Evolutionary conservation across 1,140 invertebrate species (phyloP), one percentile per base, ranked within the genome.

Genomic region (Ostrea denselamellosa): DNA sequence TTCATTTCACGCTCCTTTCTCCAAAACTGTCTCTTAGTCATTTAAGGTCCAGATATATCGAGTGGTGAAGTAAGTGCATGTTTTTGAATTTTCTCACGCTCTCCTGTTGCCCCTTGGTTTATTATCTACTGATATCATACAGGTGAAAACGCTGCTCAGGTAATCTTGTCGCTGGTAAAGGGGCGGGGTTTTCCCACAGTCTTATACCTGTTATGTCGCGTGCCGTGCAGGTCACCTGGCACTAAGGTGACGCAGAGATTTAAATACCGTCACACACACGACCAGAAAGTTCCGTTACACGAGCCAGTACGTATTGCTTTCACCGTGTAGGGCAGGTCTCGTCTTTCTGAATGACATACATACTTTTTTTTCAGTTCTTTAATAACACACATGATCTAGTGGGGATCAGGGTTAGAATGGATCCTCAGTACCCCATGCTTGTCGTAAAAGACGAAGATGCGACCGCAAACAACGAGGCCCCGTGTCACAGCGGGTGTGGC

Each of bases 161-260:
- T 87, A 81, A 87, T 87, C 86, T 77, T 77, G 34, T 53, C 28
- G 44, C 53, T 83, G 25, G 54, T 56, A 87, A 87, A 62, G 83
- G 58, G 88, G 88, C 86, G 88, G 85, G 86, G 83, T 87, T 85
- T 89, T 89, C 88, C 86, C 86, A 87, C 86, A 85, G 58, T 54
- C 62, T 14, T 25, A 28, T 62, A 83, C 65, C 53, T 19, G 81
- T 10, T 22, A 14, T 44, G 88, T 89, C 88, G 88, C 88, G 88
- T 89, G 88, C 88, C 88, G 28, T 14, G 12, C 25, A 14, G 68
- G 34, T 77, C 25, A 77, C 68, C 68, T 77, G 68, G 25, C 68
- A 25, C 19, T 77, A 14, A 28, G 68, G 22, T 77, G 68, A 77
- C 68, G 68, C 68, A 77, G 12, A 22, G 68, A 77, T 28, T 28